Evolutionary conservation across 2,888 invertebrate species (phyloP).

Genomic region (Ischnura elegans): DNA sequence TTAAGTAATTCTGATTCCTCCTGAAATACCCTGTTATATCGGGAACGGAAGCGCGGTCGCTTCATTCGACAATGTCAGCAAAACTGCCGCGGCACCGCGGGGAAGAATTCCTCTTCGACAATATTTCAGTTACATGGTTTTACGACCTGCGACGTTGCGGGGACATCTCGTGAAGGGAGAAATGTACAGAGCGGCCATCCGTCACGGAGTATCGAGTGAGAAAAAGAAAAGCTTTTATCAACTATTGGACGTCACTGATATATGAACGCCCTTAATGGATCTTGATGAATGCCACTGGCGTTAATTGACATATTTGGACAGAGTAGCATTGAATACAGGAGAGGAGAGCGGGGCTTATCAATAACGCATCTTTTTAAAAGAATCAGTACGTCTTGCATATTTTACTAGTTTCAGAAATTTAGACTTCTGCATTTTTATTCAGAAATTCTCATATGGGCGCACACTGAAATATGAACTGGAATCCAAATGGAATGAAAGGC

Average conservation of each 20-base stretch:
- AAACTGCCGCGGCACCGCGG: not conserved
- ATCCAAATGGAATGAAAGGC: not conserved
- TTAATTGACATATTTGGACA: slow-evolving; percentile 65
- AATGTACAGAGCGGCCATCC: slow-evolving; percentile 43
- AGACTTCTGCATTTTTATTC: not conserved
- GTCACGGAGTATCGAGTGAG: slow-evolving; percentile 44
- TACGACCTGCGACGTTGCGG: not conserved
- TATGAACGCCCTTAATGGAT: slow-evolving; percentile 53
- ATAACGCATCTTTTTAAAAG: slow-evolving; percentile 1
- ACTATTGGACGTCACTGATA: slow-evolving; percentile 45
- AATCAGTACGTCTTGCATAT: not conserved
- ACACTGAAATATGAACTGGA: not conserved
- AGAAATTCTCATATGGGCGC: not conserved
- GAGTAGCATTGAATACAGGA: slow-evolving; percentile 48
- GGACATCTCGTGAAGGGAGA: not conserved
- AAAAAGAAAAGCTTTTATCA: slow-evolving; percentile 63
- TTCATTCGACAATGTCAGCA: not conserved
- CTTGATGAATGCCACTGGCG: slow-evolving; percentile 48
- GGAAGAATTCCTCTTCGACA: not conserved
- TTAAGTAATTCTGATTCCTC: too few species aligned
- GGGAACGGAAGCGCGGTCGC: not conserved
- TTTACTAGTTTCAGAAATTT: not conserved
- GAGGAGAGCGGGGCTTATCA: not conserved
- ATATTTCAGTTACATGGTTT: not conserved
- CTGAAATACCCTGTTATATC: too few species aligned